Base-by-base conservation (phyloP, 2,113 vertebrate species). In the Peromyscus californicus region DNA sequence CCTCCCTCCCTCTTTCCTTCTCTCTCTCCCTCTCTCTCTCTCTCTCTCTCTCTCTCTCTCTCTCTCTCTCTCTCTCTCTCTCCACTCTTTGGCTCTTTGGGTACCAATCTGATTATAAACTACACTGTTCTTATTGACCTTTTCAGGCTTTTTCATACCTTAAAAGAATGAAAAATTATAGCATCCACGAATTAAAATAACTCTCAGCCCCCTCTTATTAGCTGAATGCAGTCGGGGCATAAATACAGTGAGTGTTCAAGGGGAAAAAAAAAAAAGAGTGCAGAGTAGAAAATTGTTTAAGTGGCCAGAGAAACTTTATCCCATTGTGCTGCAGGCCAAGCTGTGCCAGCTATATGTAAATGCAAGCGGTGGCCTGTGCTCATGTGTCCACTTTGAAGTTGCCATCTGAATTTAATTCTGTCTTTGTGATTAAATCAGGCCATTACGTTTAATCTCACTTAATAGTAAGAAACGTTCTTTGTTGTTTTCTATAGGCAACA, bases 381-480 rank as follows among this genome's bases (percentile, higher is more conserved):
- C 98, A 96, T 98, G 98, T 98, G 98, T 98, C 98, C 98, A 99
- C 98, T 99, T 99, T 99, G 99, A 99, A 99, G 99, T 99, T 98
- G 98, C 98, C 99, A 99, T 99, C 99, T 99, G 99, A 99, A 99
- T 99, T 99, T 99, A 98, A 99, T 99, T 99, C 99, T 98, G 98
- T 97, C 97, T 99, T 99, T 99, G 99, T 99, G 98, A 98, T 98
- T 98, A 98, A 99, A 99, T 99, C 99, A 99, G 98, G 98, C 99
- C 98, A 99, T 99, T 99, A 99, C 98, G 98, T 99, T 99, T 99
- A 99, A 99, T 99, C 99, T 99, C 99, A 99, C 99, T 99, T 99
- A 99, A 99, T 99, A 99, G 99, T 99, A 98, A 99, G 98, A 98
- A 98, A 98, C 98, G 98, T 96, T 98, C 98, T 99, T 99, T 99